These are phyloP conservation scores for Melikaiella ostensackeni DNA, from an alignment of 2,888 invertebrate species.

Conservation along the genomic window DNA sequence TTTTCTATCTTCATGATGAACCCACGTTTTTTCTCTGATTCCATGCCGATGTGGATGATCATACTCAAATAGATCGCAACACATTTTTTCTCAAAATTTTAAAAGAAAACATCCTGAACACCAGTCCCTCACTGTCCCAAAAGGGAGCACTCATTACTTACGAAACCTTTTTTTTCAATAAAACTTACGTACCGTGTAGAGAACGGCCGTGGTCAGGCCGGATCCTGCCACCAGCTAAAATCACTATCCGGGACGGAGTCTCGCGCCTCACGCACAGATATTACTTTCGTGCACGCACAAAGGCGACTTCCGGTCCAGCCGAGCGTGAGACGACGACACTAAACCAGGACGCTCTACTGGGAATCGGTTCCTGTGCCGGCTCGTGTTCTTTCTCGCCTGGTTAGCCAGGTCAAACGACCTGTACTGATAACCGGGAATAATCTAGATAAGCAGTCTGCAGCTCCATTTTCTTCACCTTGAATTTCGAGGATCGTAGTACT, in stretches of 20 bases:
- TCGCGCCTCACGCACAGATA: conserved; percentile 56
- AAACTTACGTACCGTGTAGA: conserved; percentile 74
- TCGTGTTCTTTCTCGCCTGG: conserved; percentile 53
- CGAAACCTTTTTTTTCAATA: background rate
- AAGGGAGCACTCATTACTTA: background rate
- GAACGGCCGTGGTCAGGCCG: conserved; percentile 78
- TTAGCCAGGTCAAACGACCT: conserved; percentile 57
- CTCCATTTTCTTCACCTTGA: too few species aligned
- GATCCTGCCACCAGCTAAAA: conserved; percentile 75
- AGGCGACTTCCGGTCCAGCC: conserved; percentile 28
- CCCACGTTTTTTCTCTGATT: too few species aligned
- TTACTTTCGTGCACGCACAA: background rate
- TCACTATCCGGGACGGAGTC: conserved; percentile 69
- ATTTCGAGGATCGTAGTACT: too few species aligned
- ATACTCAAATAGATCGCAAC: background rate
- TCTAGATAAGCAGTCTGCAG: too few species aligned
- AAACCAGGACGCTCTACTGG: conserved; percentile 19
- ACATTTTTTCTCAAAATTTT: background rate
- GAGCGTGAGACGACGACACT: conserved; percentile 16
- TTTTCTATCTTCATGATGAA: too few species aligned
- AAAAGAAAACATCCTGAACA: background rate
- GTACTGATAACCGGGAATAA: too few species aligned
- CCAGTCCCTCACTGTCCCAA: background rate
- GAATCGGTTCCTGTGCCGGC: conserved; percentile 38
- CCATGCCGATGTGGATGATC: too few species aligned